Conservation (phyloP, 2,113 vertebrate genomes). For the Anoplopoma fimbria region DNA sequence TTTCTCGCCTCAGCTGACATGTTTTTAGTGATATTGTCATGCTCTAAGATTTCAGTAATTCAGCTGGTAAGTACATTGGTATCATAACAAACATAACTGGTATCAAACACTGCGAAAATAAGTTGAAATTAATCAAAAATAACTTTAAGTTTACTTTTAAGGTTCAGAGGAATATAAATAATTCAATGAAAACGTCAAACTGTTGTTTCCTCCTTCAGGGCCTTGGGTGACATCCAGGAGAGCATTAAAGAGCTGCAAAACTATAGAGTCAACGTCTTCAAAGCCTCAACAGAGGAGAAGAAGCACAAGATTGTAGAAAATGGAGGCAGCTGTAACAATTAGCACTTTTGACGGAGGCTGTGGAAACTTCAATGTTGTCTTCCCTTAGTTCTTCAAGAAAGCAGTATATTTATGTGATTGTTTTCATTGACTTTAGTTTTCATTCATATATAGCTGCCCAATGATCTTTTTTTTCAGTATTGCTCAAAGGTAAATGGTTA, state of each 20-base stretch:
- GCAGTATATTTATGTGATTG: background rate
- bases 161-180: background rate
- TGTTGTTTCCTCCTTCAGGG: conserved; percentile 81
- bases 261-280: conserved; percentile 94
- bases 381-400: background rate
- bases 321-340: conserved; percentile 74
- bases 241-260: conserved; percentile 96
- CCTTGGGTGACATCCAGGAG: conserved; percentile 94
- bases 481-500: conserved; percentile 5
- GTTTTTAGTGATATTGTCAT: background rate
- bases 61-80: background rate
- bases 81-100: background rate
- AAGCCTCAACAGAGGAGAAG: conserved; percentile 86
- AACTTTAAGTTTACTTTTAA: background rate
- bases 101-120: background rate
- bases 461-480: background rate
- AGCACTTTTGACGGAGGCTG: conserved; percentile 34
- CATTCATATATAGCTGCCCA: conserved; percentile 6
- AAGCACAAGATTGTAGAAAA: conserved; percentile 89
- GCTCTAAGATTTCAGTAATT: too few species aligned
- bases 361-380: background rate
- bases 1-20: background rate
- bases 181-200: background rate
- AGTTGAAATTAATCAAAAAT: background rate
- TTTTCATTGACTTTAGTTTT: conserved; percentile 19